phyloP scores from a whole-genome alignment of 35 echinoderm and acorn worm genomes.

The Anneissia japonica region DNA sequence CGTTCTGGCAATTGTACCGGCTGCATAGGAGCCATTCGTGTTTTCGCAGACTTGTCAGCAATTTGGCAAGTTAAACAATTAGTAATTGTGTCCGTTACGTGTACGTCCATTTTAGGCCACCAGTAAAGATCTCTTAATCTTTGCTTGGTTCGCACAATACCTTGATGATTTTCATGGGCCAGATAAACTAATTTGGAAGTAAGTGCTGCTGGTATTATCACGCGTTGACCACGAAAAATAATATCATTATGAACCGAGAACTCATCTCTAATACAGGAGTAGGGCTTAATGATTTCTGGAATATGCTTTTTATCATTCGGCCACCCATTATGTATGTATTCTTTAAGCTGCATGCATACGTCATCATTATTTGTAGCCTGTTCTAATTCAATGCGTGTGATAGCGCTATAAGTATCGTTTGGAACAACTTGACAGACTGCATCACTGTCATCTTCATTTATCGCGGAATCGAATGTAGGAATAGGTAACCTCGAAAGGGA shows the following conservation, averaged over 20 bases:
- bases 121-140: slow-evolving; percentile 38
- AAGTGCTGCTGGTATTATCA: slow-evolving; percentile 22
- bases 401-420: background rate
- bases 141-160: slow-evolving; percentile 58
- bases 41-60: slow-evolving; percentile 32
- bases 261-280: slow-evolving; percentile 32
- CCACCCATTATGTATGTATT: slow-evolving; percentile 28
- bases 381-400: slow-evolving; percentile 6
- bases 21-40: slow-evolving; percentile 42
- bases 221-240: slow-evolving; percentile 24
- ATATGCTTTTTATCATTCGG: slow-evolving; percentile 16
- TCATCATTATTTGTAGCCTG: slow-evolving; percentile 24
- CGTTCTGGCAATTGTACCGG: slow-evolving; percentile 10
- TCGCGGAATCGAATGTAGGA: background rate
- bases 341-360: slow-evolving; percentile 29
- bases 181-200: slow-evolving; percentile 1
- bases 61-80: slow-evolving; percentile 23
- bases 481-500: slow-evolving; percentile 12
- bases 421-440: slow-evolving; percentile 11
- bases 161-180: slow-evolving; percentile 54
- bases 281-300: slow-evolving; percentile 6
- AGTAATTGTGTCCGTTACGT: slow-evolving; percentile 17
- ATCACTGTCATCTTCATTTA: slow-evolving; percentile 26
- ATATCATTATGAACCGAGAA: slow-evolving; percentile 14
- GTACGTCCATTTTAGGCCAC: slow-evolving; percentile 61